Evolutionary conservation across 2,888 invertebrate species (phyloP).

Genomic region (Ischnura elegans): DNA sequence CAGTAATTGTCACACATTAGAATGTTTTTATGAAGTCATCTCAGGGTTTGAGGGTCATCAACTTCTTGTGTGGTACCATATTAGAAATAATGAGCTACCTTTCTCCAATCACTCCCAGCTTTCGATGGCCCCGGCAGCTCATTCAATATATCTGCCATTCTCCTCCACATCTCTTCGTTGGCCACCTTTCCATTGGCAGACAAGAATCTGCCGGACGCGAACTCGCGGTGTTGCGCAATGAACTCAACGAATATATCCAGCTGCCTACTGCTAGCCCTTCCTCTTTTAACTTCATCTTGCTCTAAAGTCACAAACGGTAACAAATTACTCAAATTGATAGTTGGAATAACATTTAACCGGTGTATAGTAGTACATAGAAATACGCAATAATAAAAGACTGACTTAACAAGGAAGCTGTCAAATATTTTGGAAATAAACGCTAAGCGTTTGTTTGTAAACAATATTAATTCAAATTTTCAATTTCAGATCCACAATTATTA

Average conservation of each 20-base stretch:
- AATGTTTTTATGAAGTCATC: neutral
- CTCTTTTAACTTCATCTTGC: neutral
- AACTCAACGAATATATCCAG: neutral
- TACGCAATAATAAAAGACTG: no score
- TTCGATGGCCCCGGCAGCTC: neutral
- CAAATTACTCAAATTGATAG: neutral
- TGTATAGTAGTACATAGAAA: no score
- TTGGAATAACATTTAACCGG: no score
- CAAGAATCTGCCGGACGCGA: neutral
- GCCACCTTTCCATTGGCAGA: neutral
- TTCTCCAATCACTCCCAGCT: neutral
- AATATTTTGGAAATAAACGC: no score
- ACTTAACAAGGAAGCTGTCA: no score
- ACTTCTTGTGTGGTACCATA: no score
- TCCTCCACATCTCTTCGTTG: neutral
- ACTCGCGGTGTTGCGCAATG: neutral
- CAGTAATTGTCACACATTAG: neutral
- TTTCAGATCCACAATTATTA: no score
- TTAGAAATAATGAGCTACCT: constrained; percentile 13
- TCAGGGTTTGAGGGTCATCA: neutral
- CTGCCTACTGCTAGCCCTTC: neutral
- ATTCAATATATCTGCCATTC: neutral
- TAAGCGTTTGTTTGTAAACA: no score
- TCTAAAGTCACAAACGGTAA: neutral
- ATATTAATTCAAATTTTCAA: no score